Evolutionary conservation across 2,797 vertebrate species (phyloP), one percentile per base, ranked within the genome.

Genomic region (Micropoecilia bifurca): DNA sequence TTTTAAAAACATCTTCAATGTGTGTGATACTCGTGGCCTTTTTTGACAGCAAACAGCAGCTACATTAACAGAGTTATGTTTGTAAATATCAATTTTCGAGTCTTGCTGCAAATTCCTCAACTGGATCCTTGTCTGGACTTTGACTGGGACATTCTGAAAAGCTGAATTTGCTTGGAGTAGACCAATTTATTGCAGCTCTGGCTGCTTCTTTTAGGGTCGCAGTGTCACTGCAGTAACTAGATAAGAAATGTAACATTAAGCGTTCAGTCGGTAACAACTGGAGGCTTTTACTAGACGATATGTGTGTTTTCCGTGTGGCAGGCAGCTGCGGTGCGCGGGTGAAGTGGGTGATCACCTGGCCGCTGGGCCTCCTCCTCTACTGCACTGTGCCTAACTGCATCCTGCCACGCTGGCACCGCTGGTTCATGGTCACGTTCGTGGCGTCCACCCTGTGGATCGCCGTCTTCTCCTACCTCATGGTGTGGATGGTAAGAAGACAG

Each of bases 391-490:
- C 96, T 63, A 96, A 96, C 93, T 96, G 95, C 18, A 39, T 95
- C 20, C 87, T 81, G 80, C 96, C 96, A 0, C 96, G 96, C 85
- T 96, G 96, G 96, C 95, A 96, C 86, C 95, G 95, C 88, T 96
- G 95, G 95, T 96, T 96, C 90, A 96, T 96, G 95, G 93, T 93
- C 85, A 96, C 96, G 25, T 96, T 96, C 43, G 77, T 94, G 85
- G 91, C 82, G 81, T 96, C 96, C 89, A 96, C 96, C 2, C 83
- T 96, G 84, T 96, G 96, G 96, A 96, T 96, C 25, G 96, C 95
- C 36, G 79, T 96, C 86, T 96, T 96, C 92, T 96, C 96, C 92
- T 96, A 96, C 92, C 88, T 96, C 93, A 96, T 96, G 96, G 96
- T 96, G 91, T 96, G 96, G 96, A 96, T 96, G 96, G 96, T 96